These are phyloP conservation scores for Eudyptes chrysolophus DNA, from an alignment of 2,113 vertebrate species.

Conservation along the genomic window DNA sequence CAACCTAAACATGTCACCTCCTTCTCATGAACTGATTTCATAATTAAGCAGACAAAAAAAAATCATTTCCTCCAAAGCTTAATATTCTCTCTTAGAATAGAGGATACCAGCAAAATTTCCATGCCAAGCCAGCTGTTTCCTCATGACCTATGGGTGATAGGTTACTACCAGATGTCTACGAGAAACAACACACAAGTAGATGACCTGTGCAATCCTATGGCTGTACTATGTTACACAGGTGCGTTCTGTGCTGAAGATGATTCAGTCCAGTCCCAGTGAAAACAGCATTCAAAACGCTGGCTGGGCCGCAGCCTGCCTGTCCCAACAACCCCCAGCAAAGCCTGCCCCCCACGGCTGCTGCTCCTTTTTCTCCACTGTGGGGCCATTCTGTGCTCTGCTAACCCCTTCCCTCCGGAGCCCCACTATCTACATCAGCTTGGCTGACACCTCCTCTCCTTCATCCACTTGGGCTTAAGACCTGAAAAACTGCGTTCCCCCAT, in stretches of 20 bases:
- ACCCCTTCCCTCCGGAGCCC: neutral
- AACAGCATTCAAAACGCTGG: rapidly evolving
- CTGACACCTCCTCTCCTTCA: neutral
- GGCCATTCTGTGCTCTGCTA: neutral
- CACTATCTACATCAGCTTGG: rapidly evolving
- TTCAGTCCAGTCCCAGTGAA: neutral
- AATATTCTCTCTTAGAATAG: neutral
- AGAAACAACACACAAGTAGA: rapidly evolving
- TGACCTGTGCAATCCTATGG: neutral
- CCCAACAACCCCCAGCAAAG: neutral
- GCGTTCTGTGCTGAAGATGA: rapidly evolving
- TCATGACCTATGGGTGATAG: neutral
- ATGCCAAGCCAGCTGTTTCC: neutral
- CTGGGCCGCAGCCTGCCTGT: neutral
- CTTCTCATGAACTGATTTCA: neutral
- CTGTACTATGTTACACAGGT: neutral
- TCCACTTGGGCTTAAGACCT: neutral
- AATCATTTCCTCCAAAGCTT: neutral
- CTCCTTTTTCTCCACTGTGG: neutral
- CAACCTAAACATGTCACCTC: neutral
- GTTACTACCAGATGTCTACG: neutral
- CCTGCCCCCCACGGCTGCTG: neutral
- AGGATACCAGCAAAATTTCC: neutral
- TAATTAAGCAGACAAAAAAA: neutral
- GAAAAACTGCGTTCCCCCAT: rapidly evolving